Percentiles rank a stretch among this genome's conserved stretches.
Evolutionary conservation across 2,888 invertebrate genomes (phyloP).

Genomic region (Clitarchus hookeri): DNA sequence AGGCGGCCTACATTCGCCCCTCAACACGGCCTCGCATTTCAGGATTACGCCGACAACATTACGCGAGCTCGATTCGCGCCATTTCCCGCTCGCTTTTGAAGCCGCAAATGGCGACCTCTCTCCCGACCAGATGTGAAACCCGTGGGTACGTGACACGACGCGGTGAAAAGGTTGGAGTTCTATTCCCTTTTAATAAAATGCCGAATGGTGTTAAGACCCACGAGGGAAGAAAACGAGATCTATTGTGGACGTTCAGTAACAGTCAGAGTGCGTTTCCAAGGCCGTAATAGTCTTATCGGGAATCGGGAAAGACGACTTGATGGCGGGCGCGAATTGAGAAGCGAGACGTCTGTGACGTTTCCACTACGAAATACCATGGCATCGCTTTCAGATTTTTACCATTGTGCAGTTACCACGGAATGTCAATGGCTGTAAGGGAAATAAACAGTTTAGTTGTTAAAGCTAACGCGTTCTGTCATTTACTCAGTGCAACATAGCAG

Average conservation of each 20-base stretch:
- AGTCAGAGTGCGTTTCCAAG: neutral
- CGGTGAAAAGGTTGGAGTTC: neutral
- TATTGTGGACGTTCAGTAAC: neutral
- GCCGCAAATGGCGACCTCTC: neutral
- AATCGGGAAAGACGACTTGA: no score
- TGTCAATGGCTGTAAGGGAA: no score
- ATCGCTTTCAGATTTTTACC: no score
- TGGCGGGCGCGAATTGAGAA: no score
- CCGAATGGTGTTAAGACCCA: neutral
- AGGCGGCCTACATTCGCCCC: neutral
- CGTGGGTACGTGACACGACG: neutral
- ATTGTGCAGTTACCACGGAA: no score
- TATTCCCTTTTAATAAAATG: neutral
- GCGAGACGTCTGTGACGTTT: no score
- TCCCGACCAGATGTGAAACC: neutral
- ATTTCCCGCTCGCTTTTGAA: neutral
- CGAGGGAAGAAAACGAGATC: neutral
- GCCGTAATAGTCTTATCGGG: no score
- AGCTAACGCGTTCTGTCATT: no score
- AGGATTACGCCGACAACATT: neutral
- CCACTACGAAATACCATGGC: no score
- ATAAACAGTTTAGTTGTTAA: no score
- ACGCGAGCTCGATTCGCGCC: neutral
- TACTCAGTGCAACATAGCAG: no score
- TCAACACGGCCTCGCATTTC: neutral